A percentile compares a stretch with the other conserved stretches of the same genome.
Evolutionary conservation across 37 sponge, comb jelly and placozoan genomes (phyloP).

Genomic region (Crambe crambe): DNA sequence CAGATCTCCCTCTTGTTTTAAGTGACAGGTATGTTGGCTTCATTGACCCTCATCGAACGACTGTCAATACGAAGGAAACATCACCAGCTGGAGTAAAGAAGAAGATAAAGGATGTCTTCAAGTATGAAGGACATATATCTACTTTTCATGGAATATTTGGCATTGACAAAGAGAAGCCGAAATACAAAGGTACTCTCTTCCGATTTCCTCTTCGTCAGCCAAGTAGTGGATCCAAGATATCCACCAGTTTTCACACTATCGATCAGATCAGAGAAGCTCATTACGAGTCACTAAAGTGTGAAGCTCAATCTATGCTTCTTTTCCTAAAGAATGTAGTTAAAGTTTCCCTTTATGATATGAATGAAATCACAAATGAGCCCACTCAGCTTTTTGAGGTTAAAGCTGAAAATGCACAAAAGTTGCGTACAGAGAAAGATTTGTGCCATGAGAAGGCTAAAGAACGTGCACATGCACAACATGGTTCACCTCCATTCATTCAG

Average conservation of each 20-base stretch:
- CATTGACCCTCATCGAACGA: constrained; percentile 52
- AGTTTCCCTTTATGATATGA: constrained; percentile 36
- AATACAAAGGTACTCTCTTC: constrained; percentile 70
- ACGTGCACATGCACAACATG: background rate
- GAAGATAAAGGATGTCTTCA: constrained; percentile 28
- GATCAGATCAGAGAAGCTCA: constrained; percentile 36
- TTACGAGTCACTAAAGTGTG: constrained; percentile 47
- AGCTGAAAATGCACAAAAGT: background rate
- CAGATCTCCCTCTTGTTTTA: constrained; percentile 70
- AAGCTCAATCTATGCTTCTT: constrained; percentile 53
- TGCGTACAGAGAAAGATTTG: background rate
- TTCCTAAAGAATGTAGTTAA: constrained; percentile 59
- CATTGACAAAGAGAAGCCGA: background rate
- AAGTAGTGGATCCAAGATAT: constrained; percentile 41
- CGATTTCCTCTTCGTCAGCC: constrained; percentile 75
- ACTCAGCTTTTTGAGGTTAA: too few relatives aligned
- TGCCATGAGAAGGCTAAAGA: background rate
- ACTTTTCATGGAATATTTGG: constrained; percentile 45
- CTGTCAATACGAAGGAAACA: background rate
- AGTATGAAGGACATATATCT: constrained; percentile 29
- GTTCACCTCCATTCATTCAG: background rate
- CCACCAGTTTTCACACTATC: constrained; percentile 6
- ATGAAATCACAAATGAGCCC: too few relatives aligned
- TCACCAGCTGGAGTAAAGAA: constrained; percentile 8
- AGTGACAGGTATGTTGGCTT: constrained; percentile 52